Evolutionary conservation across 1,140 invertebrate genomes (phyloP).

Genomic region (Xylocopa sonorina): DNA sequence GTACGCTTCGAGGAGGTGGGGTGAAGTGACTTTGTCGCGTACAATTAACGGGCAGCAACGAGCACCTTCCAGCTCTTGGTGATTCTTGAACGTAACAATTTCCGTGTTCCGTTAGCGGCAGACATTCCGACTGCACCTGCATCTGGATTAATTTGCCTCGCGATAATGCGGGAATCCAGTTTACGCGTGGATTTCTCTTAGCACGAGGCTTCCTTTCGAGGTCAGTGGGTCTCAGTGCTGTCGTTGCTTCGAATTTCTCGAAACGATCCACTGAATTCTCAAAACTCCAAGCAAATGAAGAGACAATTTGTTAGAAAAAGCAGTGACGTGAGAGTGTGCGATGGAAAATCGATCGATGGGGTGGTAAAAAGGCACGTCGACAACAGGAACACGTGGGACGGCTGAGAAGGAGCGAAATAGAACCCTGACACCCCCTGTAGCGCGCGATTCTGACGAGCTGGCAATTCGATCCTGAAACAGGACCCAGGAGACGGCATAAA

Average conservation of each 20-base stretch:
- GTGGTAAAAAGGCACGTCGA: slow-evolving; percentile 30
- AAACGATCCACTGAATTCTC: no score
- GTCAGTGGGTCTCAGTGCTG: slow-evolving; percentile 60
- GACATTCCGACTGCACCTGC: not conserved
- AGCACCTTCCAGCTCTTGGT: not conserved
- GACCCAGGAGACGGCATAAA: slow-evolving; percentile 62
- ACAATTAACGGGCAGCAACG: not conserved
- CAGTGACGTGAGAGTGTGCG: no score
- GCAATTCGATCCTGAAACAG: slow-evolving; percentile 68
- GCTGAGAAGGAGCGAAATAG: slow-evolving; percentile 29
- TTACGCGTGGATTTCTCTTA: not conserved
- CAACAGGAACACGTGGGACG: not conserved
- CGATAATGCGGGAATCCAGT: not conserved
- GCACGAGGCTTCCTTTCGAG: slow-evolving; percentile 41
- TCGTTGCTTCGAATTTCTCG: no score
- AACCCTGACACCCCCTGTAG: slow-evolving; percentile 35
- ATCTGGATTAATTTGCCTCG: not conserved
- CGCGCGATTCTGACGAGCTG: slow-evolving; percentile 62
- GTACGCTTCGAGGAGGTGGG: no score
- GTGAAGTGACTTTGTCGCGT: no score
- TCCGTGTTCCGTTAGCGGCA: slow-evolving; percentile 8
- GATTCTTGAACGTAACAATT: not conserved
- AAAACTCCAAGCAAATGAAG: no score
- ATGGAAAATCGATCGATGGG: slow-evolving; percentile 28
- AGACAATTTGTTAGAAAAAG: no score